A percentile compares a stretch with the other conserved stretches of the same genome.
Evolutionary conservation across 2,888 invertebrate species (phyloP).

Genomic region (Drosophila kanekoi): DNA sequence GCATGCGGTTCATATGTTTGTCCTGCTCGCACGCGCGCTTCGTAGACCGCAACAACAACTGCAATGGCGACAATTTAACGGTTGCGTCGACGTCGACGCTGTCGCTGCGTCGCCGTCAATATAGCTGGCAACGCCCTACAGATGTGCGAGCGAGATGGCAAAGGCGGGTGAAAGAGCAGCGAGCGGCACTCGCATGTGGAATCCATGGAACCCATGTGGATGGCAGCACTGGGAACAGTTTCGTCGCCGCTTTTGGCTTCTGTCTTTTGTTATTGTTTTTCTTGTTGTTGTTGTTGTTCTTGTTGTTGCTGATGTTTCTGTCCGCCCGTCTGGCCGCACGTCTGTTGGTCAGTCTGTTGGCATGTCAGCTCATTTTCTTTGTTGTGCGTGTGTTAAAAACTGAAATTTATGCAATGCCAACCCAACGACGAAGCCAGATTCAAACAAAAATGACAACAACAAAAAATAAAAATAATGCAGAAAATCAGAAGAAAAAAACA

Average conservation of each 20-base stretch:
- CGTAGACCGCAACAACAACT: slow-evolving; percentile 49
- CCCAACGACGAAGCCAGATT: slow-evolving; percentile 8
- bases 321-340: slow-evolving; percentile 12
- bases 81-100: slow-evolving; percentile 48
- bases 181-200: slow-evolving; percentile 34
- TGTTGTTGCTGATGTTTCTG: slow-evolving; percentile 31
- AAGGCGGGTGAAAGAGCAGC: neutral
- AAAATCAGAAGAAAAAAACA: slow-evolving; percentile 15
- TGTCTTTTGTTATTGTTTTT: slow-evolving; percentile 18
- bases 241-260: neutral
- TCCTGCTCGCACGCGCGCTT: slow-evolving; percentile 59
- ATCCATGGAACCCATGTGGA: slow-evolving; percentile 52
- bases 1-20: slow-evolving; percentile 16
- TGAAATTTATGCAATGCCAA: slow-evolving; percentile 74
- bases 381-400: slow-evolving; percentile 62
- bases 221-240: slow-evolving; percentile 63
- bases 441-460: slow-evolving; percentile 22
- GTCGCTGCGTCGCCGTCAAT: slow-evolving; percentile 9
- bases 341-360: slow-evolving; percentile 25
- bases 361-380: slow-evolving; percentile 57
- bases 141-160: slow-evolving; percentile 46
- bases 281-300: neutral
- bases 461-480: slow-evolving; percentile 1
- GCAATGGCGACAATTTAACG: slow-evolving; percentile 77
- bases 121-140: slow-evolving; percentile 52